Evolutionary conservation across 2,888 invertebrate species (phyloP), one percentile per base, ranked within the genome.

Genomic region (Crossocerus cetratus): DNA sequence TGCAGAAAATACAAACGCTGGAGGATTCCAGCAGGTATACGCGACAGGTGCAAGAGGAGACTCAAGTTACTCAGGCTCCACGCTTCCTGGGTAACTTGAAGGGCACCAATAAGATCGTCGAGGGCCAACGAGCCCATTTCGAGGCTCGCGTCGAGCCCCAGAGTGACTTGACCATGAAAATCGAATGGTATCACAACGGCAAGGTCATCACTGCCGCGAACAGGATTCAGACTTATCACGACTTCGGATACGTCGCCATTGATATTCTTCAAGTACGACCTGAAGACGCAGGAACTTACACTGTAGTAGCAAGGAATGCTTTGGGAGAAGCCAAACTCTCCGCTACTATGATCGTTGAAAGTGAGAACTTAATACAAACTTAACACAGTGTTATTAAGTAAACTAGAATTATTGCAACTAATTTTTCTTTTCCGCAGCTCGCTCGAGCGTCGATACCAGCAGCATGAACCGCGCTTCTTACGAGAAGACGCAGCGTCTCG

Each of bases 181-280:
- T 98, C 75, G 98, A 99, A 91, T 99, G 99, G 99, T 98, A 97
- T 89, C 97, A 97, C 86, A 98, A 99, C 91, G 98, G 98, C 65
- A 95, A 96, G 88, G 94, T 97, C 74, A 95, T 99, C 72, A 95
- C 95, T 87, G 94, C 94, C 72, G 97, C 97, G 45, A 97, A 96
- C 87, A 94, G 99, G 82, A 99, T 97, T 87, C 97, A 97, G 91
- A 97, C 96, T 8, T 96, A 97, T 88, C 96, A 98, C 85, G 98
- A 99, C 90, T 99, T 99, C 91, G 99, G 99, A 71, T 98, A 98
- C 88, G 98, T 99, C 20, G 97, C 98, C 44, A 93, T 99, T 79
- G 99, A 99, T 86, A 97, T 99, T 83, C 92, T 97, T 71, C 97
- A 96, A 90, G 97, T 98, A 18, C 94, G 98, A 75, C 94, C 96